These are phyloP conservation scores for Pristiophorus japonicus DNA, from an alignment of 2,113 vertebrate genomes.

Conservation along the genomic window DNA sequence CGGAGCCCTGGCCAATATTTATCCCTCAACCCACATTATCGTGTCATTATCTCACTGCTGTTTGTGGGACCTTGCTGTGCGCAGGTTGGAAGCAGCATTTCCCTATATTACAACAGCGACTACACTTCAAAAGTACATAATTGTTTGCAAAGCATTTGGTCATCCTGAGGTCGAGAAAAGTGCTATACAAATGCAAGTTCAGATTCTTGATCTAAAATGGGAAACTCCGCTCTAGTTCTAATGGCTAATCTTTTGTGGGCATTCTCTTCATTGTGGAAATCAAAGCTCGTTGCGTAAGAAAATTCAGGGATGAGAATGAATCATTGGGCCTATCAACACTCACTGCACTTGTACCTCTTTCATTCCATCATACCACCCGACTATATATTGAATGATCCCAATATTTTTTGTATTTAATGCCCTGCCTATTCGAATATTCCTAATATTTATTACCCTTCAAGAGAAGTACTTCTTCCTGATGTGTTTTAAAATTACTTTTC, in stretches of 20 bases:
- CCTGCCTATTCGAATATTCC: background rate
- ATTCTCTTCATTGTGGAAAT: background rate
- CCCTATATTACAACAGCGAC: background rate
- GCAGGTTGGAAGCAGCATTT: background rate
- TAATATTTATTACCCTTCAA: slow-evolving; percentile 6
- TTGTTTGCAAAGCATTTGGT: background rate
- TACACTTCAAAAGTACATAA: background rate
- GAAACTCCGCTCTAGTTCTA: background rate
- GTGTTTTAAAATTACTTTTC: background rate
- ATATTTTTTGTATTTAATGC: too few relatives aligned
- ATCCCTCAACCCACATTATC: background rate
- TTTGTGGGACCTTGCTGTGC: background rate
- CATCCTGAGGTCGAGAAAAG: background rate
- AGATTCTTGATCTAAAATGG: background rate
- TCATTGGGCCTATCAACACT: background rate
- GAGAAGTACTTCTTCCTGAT: background rate
- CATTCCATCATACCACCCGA: background rate
- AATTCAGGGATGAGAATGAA: background rate
- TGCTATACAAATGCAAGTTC: background rate
- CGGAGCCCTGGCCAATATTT: background rate
- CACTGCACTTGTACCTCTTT: background rate
- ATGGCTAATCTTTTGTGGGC: background rate
- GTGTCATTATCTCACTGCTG: background rate
- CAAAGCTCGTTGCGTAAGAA: background rate
- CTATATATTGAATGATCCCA: background rate